phyloP scores from a whole-genome alignment of 2,888 invertebrate species.

The Branchinecta sandiegonensis region DNA sequence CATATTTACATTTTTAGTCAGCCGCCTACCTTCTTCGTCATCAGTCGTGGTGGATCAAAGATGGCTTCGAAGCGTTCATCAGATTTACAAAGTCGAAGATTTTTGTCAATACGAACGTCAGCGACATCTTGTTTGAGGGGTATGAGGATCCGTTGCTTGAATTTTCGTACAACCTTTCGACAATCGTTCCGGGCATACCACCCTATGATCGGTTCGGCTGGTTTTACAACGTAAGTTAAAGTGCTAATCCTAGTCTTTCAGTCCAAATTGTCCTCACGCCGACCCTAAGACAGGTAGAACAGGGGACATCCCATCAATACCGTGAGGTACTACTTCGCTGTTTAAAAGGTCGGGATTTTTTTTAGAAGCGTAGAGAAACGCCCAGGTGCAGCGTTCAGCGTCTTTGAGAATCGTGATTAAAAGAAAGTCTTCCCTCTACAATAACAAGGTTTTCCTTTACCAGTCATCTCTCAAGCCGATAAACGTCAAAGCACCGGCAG shows the following conservation, averaged over 20 bases:
- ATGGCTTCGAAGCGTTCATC: conserved; percentile 33
- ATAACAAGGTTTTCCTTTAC: too few relatives aligned
- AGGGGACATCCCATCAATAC: too few relatives aligned
- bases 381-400: too few relatives aligned
- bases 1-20: conserved; percentile 37
- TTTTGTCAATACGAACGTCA: conserved; percentile 45
- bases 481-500: too few relatives aligned
- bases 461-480: too few relatives aligned
- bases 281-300: too few relatives aligned
- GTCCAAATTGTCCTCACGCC: too few relatives aligned
- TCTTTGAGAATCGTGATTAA: too few relatives aligned
- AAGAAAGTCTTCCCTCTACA: too few relatives aligned
- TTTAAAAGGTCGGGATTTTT: too few relatives aligned
- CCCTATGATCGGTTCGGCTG: conserved; percentile 67
- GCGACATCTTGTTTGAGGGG: conserved; percentile 61
- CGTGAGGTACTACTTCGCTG: too few relatives aligned
- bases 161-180: conserved; percentile 44
- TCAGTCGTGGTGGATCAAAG: conserved; percentile 37
- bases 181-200: conserved; percentile 38
- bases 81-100: conserved; percentile 19
- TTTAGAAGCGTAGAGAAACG: too few relatives aligned
- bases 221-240: conserved; percentile 56
- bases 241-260: not conserved
- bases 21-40: conserved; percentile 44
- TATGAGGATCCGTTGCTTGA: conserved; percentile 58